These are phyloP conservation scores for Falco concolor DNA, from an alignment of 2,797 vertebrate species.

Conservation along the genomic window DNA sequence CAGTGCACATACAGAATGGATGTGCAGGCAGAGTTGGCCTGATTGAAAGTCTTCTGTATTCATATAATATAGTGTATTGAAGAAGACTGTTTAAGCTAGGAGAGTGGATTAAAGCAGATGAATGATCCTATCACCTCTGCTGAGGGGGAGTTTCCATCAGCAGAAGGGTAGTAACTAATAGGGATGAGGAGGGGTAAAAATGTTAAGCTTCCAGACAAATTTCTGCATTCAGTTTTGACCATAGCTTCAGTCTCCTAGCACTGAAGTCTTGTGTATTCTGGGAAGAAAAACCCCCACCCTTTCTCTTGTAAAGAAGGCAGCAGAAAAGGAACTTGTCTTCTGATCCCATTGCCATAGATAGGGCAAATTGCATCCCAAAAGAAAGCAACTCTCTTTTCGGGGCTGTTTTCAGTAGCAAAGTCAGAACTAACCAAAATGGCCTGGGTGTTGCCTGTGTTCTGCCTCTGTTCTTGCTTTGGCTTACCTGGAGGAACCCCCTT, in stretches of 20 bases:
- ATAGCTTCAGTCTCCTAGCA: background rate
- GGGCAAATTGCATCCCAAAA: fast-evolving
- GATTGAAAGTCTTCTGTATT: background rate
- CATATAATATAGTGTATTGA: fast-evolving
- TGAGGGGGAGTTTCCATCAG: background rate
- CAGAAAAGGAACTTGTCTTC: background rate
- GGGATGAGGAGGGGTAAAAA: background rate
- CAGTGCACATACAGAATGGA: fast-evolving
- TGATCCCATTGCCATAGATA: background rate
- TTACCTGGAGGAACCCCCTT: background rate
- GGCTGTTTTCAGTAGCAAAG: background rate
- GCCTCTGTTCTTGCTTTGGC: background rate
- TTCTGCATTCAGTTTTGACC: background rate
- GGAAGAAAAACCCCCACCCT: background rate
- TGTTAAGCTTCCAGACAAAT: background rate
- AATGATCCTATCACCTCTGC: background rate
- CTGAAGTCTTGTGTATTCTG: background rate
- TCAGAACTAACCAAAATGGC: background rate
- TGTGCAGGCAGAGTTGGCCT: background rate
- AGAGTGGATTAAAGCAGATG: background rate
- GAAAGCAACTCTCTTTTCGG: background rate
- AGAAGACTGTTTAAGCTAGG: background rate
- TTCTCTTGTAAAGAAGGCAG: background rate
- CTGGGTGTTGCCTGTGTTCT: background rate
- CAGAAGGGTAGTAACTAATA: background rate